Conservation (phyloP, 1,140 invertebrate species). For the Philotrypesis tridentata region DNA sequence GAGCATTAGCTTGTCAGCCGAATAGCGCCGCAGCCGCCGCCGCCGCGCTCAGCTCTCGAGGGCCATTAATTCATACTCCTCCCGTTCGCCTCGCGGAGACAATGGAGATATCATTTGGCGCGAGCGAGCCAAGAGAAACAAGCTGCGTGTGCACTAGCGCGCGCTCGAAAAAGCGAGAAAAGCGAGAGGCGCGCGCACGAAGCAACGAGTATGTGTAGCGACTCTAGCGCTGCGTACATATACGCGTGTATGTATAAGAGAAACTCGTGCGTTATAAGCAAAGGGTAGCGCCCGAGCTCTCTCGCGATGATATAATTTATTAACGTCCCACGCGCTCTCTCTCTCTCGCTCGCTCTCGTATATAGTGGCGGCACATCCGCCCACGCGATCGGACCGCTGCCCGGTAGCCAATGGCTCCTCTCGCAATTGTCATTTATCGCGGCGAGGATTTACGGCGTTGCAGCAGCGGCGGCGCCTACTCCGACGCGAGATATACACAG, state of each 20-base stretch:
- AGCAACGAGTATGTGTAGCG: background rate
- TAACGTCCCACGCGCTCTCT: constrained; percentile 66
- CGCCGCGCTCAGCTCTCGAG: too few species aligned
- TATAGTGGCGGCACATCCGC: constrained; percentile 53
- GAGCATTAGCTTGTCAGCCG: background rate
- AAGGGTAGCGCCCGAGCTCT: constrained; percentile 56
- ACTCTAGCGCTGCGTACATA: too few species aligned
- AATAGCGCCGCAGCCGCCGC: background rate
- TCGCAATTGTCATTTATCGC: constrained; percentile 69
- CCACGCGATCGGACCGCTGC: constrained; percentile 60
- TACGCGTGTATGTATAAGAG: too few species aligned
- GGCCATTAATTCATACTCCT: constrained; percentile 61
- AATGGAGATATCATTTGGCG: constrained; percentile 65
- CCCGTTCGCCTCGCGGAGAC: constrained; percentile 50
- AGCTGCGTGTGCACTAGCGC: background rate
- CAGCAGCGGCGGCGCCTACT: constrained; percentile 54
- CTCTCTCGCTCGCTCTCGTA: too few species aligned
- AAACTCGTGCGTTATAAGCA: constrained; percentile 34
- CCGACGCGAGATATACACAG: background rate
- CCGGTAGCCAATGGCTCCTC: constrained; percentile 62
- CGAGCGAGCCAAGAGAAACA: background rate
- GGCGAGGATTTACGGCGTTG: constrained; percentile 63
- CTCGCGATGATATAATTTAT: constrained; percentile 65
- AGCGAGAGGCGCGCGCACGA: too few species aligned
- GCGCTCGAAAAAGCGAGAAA: background rate